These are phyloP conservation scores for Phymanthus crucifer DNA, from an alignment of 92 coral and sea anemone species.

Conservation along the genomic window DNA sequence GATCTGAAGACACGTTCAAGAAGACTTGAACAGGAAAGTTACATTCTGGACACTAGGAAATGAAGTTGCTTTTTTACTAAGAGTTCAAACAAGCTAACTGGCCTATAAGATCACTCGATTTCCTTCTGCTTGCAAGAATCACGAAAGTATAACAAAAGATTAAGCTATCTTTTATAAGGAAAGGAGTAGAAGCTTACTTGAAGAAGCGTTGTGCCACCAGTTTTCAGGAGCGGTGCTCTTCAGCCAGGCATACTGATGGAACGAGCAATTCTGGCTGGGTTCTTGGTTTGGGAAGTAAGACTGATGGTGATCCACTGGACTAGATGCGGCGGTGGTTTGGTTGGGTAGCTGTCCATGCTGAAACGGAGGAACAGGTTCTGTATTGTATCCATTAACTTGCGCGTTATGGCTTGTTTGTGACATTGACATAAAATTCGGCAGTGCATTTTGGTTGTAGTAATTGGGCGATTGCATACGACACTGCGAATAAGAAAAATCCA, in stretches of 20 bases:
- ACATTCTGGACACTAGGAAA: background rate
- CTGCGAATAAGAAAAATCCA: slow-evolving; percentile 94
- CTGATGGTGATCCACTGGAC: slow-evolving; percentile 84
- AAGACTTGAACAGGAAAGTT: background rate
- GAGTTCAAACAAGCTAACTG: slow-evolving; percentile 49
- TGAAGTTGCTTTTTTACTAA: background rate
- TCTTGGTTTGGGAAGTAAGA: slow-evolving; percentile 65
- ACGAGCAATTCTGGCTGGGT: slow-evolving; percentile 78
- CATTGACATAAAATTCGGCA: slow-evolving; percentile 90
- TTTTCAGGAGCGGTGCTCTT: slow-evolving; percentile 90
- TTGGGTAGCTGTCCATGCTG: slow-evolving; percentile 81
- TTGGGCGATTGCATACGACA: slow-evolving; percentile 99
- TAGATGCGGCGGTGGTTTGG: slow-evolving; percentile 63
- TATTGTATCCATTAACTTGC: slow-evolving; percentile 83
- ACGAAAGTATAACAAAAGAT: slow-evolving; percentile 30
- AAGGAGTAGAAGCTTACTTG: slow-evolving; percentile 52
- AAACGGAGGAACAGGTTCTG: slow-evolving; percentile 74
- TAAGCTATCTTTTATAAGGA: background rate
- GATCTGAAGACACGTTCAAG: background rate
- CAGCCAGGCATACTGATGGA: slow-evolving; percentile 98
- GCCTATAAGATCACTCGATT: slow-evolving; percentile 28
- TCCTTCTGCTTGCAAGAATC: background rate
- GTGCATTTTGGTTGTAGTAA: slow-evolving; percentile 85
- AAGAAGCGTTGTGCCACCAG: slow-evolving; percentile 87
- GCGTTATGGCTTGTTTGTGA: slow-evolving; percentile 81